phyloP scores from a whole-genome alignment of 2,113 vertebrate species.

The Heterocephalus glaber region DNA sequence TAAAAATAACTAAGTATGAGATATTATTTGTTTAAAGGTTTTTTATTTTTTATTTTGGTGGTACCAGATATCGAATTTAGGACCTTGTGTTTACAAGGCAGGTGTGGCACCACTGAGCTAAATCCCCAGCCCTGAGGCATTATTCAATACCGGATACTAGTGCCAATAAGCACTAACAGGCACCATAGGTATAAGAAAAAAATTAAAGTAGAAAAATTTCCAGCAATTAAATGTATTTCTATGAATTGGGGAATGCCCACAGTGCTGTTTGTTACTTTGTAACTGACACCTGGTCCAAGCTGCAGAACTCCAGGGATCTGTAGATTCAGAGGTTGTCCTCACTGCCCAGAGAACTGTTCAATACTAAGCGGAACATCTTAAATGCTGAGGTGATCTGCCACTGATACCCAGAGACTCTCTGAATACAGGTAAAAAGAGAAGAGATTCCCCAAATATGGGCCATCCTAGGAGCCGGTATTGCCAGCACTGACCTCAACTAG shows the following conservation, averaged over 20 bases:
- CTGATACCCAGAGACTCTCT: not conserved
- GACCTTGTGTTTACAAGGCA: no score
- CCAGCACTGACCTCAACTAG: not conserved
- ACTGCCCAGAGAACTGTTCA: not conserved
- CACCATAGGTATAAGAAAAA: not conserved
- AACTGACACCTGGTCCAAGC: not conserved
- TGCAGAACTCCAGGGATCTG: not conserved
- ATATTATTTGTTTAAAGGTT: no score
- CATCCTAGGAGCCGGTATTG: not conserved
- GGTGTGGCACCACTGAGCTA: no score
- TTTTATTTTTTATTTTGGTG: no score
- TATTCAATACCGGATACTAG: not conserved
- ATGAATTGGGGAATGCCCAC: not conserved
- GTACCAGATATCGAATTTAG: no score
- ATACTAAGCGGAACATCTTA: not conserved
- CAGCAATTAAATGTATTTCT: not conserved
- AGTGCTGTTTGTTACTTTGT: not conserved
- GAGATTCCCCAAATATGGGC: not conserved
- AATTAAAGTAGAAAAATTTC: not conserved
- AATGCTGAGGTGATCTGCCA: not conserved
- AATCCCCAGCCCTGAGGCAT: no score
- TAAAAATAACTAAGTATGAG: constrained; percentile 17
- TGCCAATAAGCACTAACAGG: not conserved
- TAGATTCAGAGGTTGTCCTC: not conserved
- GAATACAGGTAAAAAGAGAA: not conserved